phyloP scores from a whole-genome alignment of 2,888 invertebrate species.

The Tiliacea citrago region DNA sequence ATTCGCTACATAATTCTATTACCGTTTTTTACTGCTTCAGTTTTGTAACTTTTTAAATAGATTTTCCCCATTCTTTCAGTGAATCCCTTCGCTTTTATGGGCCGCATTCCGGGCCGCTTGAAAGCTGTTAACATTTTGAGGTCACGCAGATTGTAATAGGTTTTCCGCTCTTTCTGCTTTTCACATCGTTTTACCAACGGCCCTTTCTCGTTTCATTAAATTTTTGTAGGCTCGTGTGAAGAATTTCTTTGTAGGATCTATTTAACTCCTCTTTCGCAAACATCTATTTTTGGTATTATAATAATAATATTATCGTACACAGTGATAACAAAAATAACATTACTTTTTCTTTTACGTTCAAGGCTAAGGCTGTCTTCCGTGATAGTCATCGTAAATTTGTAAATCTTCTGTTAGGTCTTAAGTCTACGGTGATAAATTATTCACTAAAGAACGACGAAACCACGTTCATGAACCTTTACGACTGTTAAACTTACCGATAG shows the following conservation, averaged over 20 bases:
- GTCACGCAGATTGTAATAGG: constrained; percentile 63
- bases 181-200: constrained; percentile 12
- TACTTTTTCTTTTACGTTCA: constrained; percentile 26
- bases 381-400: constrained; percentile 20
- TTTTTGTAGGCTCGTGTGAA: constrained; percentile 4
- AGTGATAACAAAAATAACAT: constrained; percentile 23
- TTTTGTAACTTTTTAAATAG: constrained; percentile 19
- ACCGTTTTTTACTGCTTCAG: constrained; percentile 5
- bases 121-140: constrained; percentile 66
- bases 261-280: constrained; percentile 21
- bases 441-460: constrained; percentile 3
- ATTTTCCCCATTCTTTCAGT: constrained; percentile 51
- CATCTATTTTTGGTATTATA: constrained; percentile 8
- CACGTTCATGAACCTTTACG: constrained; percentile 18
- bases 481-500: constrained; percentile 12
- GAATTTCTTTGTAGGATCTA: constrained; percentile 22
- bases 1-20: constrained; percentile 37
- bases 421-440: constrained; percentile 34
- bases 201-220: constrained; percentile 33
- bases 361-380: constrained; percentile 12
- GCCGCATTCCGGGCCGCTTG: constrained; percentile 49
- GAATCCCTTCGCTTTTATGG: constrained; percentile 69
- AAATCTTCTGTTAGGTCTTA: constrained; percentile 32
- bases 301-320: neutral
- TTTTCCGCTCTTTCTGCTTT: constrained; percentile 34